Evolutionary conservation across 2,888 invertebrate species (phyloP).

Genomic region (Carabus problematicus): DNA sequence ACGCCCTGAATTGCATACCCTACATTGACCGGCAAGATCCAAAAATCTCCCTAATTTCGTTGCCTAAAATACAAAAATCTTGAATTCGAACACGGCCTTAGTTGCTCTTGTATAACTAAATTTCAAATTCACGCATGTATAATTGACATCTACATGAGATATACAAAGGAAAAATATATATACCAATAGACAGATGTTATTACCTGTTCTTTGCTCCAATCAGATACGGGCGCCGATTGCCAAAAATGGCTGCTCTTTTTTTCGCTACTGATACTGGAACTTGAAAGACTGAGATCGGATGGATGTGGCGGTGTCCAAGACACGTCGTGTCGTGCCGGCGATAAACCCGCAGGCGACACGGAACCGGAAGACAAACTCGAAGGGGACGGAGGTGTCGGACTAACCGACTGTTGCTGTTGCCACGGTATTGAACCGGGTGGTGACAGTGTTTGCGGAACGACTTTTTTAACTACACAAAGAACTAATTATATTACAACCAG

Average conservation of each 20-base stretch:
- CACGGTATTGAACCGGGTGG: constrained; percentile 70
- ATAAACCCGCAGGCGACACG: constrained; percentile 63
- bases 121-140: constrained; percentile 1
- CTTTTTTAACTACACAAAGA: constrained; percentile 66
- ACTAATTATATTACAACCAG: neutral
- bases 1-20: too few species aligned
- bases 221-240: constrained; percentile 74
- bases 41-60: too few species aligned
- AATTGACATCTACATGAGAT: neutral
- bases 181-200: constrained; percentile 45
- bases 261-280: constrained; percentile 69
- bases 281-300: constrained; percentile 66
- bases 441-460: constrained; percentile 68
- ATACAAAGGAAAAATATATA: constrained; percentile 14
- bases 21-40: too few species aligned
- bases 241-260: constrained; percentile 70
- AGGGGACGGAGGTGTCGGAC: constrained; percentile 68
- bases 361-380: constrained; percentile 71
- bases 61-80: too few species aligned
- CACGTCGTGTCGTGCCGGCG: constrained; percentile 54
- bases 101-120: too few species aligned
- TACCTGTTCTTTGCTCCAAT: constrained; percentile 82
- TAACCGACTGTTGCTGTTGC: constrained; percentile 61
- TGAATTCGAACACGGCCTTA: too few species aligned
- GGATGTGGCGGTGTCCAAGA: constrained; percentile 63